Evolutionary conservation across 2,797 vertebrate genomes (phyloP), one percentile per base, ranked within the genome.

Genomic region (Oryzias dopingdopingensis): DNA sequence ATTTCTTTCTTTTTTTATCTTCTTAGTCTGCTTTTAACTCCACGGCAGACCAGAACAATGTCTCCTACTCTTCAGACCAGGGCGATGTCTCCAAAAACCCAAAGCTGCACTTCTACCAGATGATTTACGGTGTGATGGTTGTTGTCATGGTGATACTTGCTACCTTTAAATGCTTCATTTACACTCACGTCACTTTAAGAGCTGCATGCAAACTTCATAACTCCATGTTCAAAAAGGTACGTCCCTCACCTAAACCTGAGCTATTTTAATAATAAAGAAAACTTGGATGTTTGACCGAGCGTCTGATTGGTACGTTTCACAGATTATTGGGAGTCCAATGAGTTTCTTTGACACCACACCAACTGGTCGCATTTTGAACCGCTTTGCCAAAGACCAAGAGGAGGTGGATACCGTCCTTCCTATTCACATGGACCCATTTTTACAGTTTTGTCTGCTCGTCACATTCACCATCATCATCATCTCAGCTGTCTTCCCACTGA

Each of bases 281-380:
- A 2, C 29, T 37, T 12, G 3, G 10, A 37, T 37, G 32, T 37
- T 37, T 37, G 10, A 37, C 26, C 3, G 29, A 32, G 29, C 29
- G 10, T 3, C 32, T 37, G 32, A 12, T 12, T 26, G 26, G 26
- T 26, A 7, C 15, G 12, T 46, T 6, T 29, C 57, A 16, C 71
- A 95, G 93, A 86, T 95, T 49, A 73, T 92, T 14, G 49, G 62
- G 53, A 93, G 88, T 60, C 92, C 93, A 13, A 91, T 90, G 92
- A 92, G 87, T 74, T 94, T 95, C 84, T 96, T 94, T 50, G 94
- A 94, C 79, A 91, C 81, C 3, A 94, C 91, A 1, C 94, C 94
- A 32, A 89, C 88, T 0, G 93, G 93, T 59, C 91, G 91, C 23
- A 84, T 96, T 70, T 92, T 95, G 72, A 96, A 94, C 80, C 90